Evolutionary conservation across 2,797 vertebrate genomes (phyloP).

Genomic region (Cyclopterus lumpus): DNA sequence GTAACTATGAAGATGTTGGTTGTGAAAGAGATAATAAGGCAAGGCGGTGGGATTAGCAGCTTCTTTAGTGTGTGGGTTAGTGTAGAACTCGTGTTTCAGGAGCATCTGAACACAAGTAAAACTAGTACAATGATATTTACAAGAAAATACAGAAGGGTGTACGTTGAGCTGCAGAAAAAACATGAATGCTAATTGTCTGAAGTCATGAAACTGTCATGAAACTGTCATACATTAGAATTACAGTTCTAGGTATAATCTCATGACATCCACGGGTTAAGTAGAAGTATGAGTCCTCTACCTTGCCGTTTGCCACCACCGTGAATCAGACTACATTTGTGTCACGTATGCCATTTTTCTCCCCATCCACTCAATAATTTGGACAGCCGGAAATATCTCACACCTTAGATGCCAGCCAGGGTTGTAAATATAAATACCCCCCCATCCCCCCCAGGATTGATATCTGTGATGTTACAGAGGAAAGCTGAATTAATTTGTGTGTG

Average conservation of each 20-base stretch:
- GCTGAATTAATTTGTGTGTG: slow-evolving; percentile 45
- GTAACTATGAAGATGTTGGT: slow-evolving; percentile 27
- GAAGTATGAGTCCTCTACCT: slow-evolving; percentile 15
- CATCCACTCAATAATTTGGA: slow-evolving; percentile 38
- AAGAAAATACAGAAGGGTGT: slow-evolving; percentile 5
- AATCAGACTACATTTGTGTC: slow-evolving; percentile 54
- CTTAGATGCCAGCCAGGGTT: slow-evolving; percentile 33
- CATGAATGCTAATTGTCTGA: not conserved
- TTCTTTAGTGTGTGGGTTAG: slow-evolving; percentile 34
- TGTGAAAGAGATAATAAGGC: slow-evolving; percentile 32
- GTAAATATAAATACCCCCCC: slow-evolving; percentile 35
- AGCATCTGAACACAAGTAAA: slow-evolving; percentile 23
- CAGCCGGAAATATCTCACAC: slow-evolving; percentile 39
- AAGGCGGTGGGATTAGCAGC: slow-evolving; percentile 34
- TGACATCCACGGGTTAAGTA: slow-evolving; percentile 11
- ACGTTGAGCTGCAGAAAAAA: slow-evolving; percentile 10
- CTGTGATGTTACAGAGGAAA: slow-evolving; percentile 30
- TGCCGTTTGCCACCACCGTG: slow-evolving; percentile 37
- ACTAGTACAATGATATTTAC: slow-evolving; percentile 6
- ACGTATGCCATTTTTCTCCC: slow-evolving; percentile 37
- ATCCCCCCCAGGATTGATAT: slow-evolving; percentile 51
- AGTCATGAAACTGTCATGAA: no score
- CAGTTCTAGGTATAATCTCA: not conserved
- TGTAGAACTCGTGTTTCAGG: slow-evolving; percentile 8
- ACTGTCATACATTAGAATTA: slow-evolving; percentile 39